Evolutionary conservation across 2,888 invertebrate genomes (phyloP).

Genomic region (Xestia ashworthii): DNA sequence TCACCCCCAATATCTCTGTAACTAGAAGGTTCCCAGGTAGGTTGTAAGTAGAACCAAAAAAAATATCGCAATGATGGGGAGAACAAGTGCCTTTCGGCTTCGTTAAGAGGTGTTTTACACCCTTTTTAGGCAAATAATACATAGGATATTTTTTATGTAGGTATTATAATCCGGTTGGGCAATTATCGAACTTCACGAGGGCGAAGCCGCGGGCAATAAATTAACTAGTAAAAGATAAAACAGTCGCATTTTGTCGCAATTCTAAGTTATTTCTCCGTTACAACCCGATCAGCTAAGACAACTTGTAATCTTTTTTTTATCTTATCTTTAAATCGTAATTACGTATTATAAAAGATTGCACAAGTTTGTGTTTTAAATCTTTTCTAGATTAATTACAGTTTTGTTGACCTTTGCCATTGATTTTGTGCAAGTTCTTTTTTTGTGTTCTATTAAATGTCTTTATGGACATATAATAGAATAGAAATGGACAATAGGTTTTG

Average conservation of each 20-base stretch:
- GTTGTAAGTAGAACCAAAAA: too few species aligned
- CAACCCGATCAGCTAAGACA: constrained; percentile 39
- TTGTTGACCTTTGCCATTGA: constrained; percentile 64
- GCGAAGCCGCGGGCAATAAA: too few species aligned
- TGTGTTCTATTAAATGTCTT: constrained; percentile 44
- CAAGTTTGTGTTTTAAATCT: constrained; percentile 55
- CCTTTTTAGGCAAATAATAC: too few species aligned
- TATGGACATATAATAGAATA: constrained; percentile 35
- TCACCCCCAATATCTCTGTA: too few species aligned
- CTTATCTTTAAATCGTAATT: constrained; percentile 67
- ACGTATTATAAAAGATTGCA: constrained; percentile 54
- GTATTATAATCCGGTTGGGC: too few species aligned
- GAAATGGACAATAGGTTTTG: constrained; percentile 50
- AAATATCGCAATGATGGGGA: too few species aligned
- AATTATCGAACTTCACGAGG: too few species aligned
- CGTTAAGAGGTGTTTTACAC: too few species aligned
- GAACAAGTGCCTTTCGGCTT: too few species aligned
- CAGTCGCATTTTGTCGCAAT: constrained; percentile 39
- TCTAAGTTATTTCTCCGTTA: constrained; percentile 44
- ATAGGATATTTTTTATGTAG: too few species aligned
- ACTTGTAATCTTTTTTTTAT: constrained; percentile 38
- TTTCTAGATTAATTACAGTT: constrained; percentile 62
- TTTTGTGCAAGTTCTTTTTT: constrained; percentile 43
- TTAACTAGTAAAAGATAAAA: constrained; percentile 26
- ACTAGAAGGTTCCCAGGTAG: too few species aligned